Conservation (phyloP, 2,888 invertebrate genomes). For the Synanthedon vespiformis region DNA sequence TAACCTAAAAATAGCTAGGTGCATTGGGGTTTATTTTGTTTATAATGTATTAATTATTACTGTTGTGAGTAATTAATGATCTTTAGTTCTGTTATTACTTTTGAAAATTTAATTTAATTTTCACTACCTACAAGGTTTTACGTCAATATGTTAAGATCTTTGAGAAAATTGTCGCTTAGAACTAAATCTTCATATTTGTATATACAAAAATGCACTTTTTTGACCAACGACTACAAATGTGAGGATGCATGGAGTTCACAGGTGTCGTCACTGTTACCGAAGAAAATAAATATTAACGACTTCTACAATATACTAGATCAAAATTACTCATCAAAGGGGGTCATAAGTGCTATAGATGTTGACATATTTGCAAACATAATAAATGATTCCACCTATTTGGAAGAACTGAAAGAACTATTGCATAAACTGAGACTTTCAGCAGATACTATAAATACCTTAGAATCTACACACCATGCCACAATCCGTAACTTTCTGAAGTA, state of each 20-base stretch:
- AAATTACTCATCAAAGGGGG: constrained; percentile 71
- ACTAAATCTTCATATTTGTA: constrained; percentile 11
- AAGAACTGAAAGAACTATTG: constrained; percentile 80
- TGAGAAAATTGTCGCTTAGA: constrained; percentile 15
- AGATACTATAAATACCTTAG: constrained; percentile 76
- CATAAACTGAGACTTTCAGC: constrained; percentile 79
- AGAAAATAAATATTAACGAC: constrained; percentile 74
- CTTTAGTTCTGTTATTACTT: no score
- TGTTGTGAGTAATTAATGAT: no score
- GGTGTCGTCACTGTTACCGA: constrained; percentile 71
- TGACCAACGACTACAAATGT: constrained; percentile 81
- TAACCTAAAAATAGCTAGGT: no score
- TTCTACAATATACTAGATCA: constrained; percentile 79
- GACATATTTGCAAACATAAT: constrained; percentile 84
- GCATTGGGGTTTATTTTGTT: no score
- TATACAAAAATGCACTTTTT: constrained; percentile 58
- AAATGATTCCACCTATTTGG: constrained; percentile 65
- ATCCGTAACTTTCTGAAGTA: constrained; percentile 71
- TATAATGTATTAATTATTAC: no score
- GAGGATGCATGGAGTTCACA: constrained; percentile 77
- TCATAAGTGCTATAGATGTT: constrained; percentile 82
- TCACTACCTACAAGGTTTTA: neutral
- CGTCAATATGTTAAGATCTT: constrained; percentile 11
- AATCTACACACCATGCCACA: constrained; percentile 87
- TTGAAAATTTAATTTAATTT: no score